Evolutionary conservation across 2,888 invertebrate species (phyloP), one percentile per base, ranked within the genome.

Genomic region (Ceraclea dissimilis): DNA sequence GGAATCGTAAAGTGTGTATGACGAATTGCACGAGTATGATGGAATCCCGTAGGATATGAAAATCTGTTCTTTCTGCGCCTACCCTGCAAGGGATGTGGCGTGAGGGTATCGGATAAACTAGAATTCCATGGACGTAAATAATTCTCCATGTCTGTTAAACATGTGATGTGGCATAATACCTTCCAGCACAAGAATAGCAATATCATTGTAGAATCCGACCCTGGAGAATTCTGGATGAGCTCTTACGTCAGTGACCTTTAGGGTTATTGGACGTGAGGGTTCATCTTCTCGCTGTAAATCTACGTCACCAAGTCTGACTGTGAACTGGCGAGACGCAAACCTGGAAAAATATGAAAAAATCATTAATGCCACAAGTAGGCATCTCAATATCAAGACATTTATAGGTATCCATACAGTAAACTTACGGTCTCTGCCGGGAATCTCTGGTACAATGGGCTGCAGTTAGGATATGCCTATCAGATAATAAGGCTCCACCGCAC

Each of bases 401-500:
- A n/a, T 39, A n/a, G 4, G 13, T 39, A 4, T 39, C 39, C 4
- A 8, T 2, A 46, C 8, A 19, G 19, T 46, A 49, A 56, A 78
- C 85, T 81, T 73, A 94, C 93, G 90, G 90, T 69, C 89, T 83
- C 68, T 93, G 93, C 64, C 88, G 82, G 1, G 90, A 87, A 70
- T 94, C 93, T 61, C 90, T 81, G 1, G 95, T 94, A 67, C 95
- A 95, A 79, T 95, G 95, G 0, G 95, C 94, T 1, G 95, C 94
- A 0, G 94, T 94, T 5, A 95, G 71, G 67, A 92, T 82, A 67
- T 93, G 90, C 51, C 82, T 80, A 34, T 83, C 75, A n/a, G 87
- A 86, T 49, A 95, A 85, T 47, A 95, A 73, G 0, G 92, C 89
- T 1, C 94, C 95, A 0, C 94, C 94, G 67, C 95, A 95, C 93